A percentile compares a stretch with the other conserved stretches of the same genome.
phyloP scores from a whole-genome alignment of 2,797 vertebrate species.

The Protonibea diacanthus region DNA sequence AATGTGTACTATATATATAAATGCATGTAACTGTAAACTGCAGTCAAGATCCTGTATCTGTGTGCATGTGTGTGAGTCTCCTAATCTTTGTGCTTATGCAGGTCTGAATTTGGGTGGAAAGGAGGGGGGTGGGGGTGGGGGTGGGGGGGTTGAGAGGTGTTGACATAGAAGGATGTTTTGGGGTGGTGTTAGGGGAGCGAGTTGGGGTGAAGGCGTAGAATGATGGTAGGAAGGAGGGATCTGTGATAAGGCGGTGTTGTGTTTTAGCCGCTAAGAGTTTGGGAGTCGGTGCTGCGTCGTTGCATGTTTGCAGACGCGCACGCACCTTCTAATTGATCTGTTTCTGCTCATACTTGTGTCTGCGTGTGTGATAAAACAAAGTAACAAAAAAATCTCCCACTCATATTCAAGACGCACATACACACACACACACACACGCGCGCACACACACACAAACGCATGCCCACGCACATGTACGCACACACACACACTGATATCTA shows the following conservation, averaged over 20 bases:
- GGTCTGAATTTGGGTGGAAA: conserved; percentile 38
- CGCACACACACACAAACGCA: too few relatives aligned
- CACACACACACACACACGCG: conserved; percentile 23
- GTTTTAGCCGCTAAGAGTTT: conserved; percentile 41
- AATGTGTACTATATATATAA: conserved; percentile 3
- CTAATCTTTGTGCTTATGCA: conserved; percentile 25
- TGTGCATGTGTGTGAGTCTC: conserved; percentile 1
- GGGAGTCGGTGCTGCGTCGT: conserved; percentile 23
- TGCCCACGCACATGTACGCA: conserved; percentile 21
- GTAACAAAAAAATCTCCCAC: conserved; percentile 56
- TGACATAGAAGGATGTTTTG: conserved; percentile 85
- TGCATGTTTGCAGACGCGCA: conserved; percentile 17
- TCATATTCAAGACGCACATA: conserved; percentile 12
- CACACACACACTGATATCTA: conserved; percentile 83
- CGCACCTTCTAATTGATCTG: conserved; percentile 45
- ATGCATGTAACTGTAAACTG: not conserved
- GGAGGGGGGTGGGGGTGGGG: conserved; percentile 59
- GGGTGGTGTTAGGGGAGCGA: conserved; percentile 73
- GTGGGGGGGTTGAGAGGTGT: conserved; percentile 68
- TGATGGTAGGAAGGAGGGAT: conserved; percentile 75
- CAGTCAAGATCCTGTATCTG: not conserved
- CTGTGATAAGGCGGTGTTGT: conserved; percentile 57
- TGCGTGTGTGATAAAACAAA: conserved; percentile 59
- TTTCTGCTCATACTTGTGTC: conserved; percentile 47
- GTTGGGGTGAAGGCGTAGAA: conserved; percentile 76